Evolutionary conservation across 1,140 invertebrate genomes (phyloP).

Genomic region (Drosophila truncata): DNA sequence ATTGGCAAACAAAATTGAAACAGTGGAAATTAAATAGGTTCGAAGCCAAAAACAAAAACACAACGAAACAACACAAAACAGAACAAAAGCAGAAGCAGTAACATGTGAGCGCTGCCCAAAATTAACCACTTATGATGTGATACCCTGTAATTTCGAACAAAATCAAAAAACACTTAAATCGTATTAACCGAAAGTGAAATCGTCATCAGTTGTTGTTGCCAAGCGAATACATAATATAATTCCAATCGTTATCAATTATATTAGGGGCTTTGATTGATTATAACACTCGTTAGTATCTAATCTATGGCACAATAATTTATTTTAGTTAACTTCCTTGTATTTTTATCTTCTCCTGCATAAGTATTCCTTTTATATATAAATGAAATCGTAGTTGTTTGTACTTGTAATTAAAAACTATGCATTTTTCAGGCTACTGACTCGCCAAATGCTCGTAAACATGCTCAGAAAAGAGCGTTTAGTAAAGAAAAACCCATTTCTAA

Average conservation of each 20-base stretch:
- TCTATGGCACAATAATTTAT: background rate
- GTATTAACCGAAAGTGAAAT: background rate
- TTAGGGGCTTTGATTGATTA: background rate
- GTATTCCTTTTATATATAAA: background rate
- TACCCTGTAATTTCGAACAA: background rate
- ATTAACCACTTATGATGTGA: background rate
- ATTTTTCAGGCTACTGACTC: background rate
- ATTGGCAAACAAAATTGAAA: constrained; percentile 1
- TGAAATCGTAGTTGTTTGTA: background rate
- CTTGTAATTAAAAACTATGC: background rate
- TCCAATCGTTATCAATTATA: background rate
- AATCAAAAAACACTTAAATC: background rate
- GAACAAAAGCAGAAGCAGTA: constrained; percentile 23
- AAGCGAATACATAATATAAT: background rate
- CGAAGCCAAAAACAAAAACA: constrained; percentile 17
- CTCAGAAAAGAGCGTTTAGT: background rate
- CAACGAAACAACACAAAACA: constrained; percentile 22
- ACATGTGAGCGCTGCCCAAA: constrained; percentile 9
- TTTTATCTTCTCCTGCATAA: background rate
- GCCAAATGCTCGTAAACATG: background rate
- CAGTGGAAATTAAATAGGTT: constrained; percentile 13
- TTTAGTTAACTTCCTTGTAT: too few relatives aligned
- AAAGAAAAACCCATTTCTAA: background rate
- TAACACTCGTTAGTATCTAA: background rate
- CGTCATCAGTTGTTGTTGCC: background rate